phyloP scores from a whole-genome alignment of 1,140 invertebrate species.

The Calephelis virginiensis region DNA sequence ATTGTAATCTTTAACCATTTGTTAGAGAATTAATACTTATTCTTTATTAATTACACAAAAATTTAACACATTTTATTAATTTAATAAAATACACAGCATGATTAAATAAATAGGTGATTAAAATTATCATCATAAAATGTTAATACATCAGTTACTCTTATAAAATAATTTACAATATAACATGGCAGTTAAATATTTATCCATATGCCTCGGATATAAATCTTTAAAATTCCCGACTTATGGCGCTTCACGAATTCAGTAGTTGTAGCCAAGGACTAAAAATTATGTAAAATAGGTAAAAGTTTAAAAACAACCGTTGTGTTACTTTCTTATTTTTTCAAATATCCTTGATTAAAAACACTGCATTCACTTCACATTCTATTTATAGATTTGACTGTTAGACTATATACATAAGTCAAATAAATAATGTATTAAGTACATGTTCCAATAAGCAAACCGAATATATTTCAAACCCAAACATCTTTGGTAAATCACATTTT shows the following conservation, averaged over 20 bases:
- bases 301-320: too few species aligned
- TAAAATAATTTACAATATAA: constrained; percentile 36
- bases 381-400: constrained; percentile 5
- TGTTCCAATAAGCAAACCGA: constrained; percentile 10
- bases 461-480: constrained; percentile 12
- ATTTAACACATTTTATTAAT: constrained; percentile 63
- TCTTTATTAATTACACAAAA: constrained; percentile 67
- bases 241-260: neutral
- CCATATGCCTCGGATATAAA: neutral
- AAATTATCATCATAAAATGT: constrained; percentile 61
- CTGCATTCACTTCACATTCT: neutral
- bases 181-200: constrained; percentile 27
- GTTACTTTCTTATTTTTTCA: neutral
- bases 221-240: neutral
- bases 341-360: neutral
- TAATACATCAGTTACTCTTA: constrained; percentile 61
- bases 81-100: constrained; percentile 64
- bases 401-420: constrained; percentile 4
- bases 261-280: neutral
- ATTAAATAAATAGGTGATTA: constrained; percentile 69
- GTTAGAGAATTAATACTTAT: constrained; percentile 62
- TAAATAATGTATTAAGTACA: constrained; percentile 25
- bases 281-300: too few species aligned
- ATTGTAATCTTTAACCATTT: constrained; percentile 51
- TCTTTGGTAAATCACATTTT: constrained; percentile 24